Percentiles rank a stretch among this genome's conserved stretches.
Conservation (phyloP, 1,140 invertebrate genomes). For the roundworm (Caenorhabditis elegans) region DNA sequence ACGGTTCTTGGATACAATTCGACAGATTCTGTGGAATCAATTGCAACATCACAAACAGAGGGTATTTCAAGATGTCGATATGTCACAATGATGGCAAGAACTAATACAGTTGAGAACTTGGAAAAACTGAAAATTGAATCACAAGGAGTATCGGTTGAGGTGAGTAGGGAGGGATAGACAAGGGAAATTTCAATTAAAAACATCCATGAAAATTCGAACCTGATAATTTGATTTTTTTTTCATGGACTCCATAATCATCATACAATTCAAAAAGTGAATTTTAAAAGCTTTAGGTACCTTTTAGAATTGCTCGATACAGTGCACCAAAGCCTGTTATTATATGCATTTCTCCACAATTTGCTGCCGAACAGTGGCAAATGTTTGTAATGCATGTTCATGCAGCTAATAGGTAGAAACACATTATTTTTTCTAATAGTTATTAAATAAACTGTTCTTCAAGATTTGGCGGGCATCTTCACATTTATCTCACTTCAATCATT, state of each 20-base stretch:
- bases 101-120: neutral
- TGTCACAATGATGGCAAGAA: neutral
- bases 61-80: neutral
- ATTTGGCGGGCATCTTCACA: neutral
- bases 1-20: neutral
- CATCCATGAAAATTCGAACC: neutral
- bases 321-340: neutral
- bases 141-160: neutral
- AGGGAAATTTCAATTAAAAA: no score
- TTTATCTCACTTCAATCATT: conserved; percentile 2
- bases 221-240: neutral
- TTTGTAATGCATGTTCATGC: conserved; percentile 1
- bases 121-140: neutral
- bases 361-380: neutral
- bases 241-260: no score
- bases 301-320: neutral
- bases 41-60: neutral
- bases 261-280: neutral
- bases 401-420: neutral
- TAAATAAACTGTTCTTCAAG: neutral
- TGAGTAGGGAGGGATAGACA: no score
- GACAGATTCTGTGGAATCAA: neutral
- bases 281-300: neutral
- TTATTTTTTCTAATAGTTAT: no score
- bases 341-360: conserved; percentile 18